A percentile compares a stretch with the other conserved stretches of the same genome.
These are phyloP conservation scores for Parapsyche elsis DNA, from an alignment of 1,140 invertebrate species.

Conservation along the genomic window DNA sequence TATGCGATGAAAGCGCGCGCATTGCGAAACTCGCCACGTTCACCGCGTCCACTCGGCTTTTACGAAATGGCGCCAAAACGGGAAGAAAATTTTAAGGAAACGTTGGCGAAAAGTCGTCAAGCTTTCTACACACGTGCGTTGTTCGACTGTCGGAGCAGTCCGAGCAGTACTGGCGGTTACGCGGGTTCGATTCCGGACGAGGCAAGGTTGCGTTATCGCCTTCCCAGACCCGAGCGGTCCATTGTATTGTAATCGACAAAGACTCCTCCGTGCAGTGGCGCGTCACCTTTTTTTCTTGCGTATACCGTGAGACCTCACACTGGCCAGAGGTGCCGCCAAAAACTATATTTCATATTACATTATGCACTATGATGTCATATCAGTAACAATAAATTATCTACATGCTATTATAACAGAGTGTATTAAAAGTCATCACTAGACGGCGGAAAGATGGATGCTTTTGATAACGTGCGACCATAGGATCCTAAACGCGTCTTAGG, in stretches of 20 bases:
- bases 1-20: not conserved
- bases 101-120: constrained; percentile 44
- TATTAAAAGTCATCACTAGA: no score
- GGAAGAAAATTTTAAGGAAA: not conserved
- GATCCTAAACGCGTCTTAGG: no score
- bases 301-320: no score
- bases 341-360: no score
- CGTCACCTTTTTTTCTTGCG: constrained; percentile 1
- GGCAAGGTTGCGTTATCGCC: constrained; percentile 26
- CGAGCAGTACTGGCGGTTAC: constrained; percentile 3
- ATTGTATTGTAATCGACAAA: constrained; percentile 37
- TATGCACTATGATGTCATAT: no score
- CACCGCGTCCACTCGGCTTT: not conserved
- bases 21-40: not conserved
- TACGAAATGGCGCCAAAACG: constrained; percentile 7
- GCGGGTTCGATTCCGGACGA: not conserved
- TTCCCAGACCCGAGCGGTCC: constrained; percentile 29
- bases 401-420: no score
- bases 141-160: not conserved
- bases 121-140: constrained; percentile 54
- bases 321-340: no score
- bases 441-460: no score
- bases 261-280: not conserved
- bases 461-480: no score
- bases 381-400: no score